Base-by-base conservation (phyloP, 2,113 vertebrate genomes). In the Urocitellus parryii region DNA sequence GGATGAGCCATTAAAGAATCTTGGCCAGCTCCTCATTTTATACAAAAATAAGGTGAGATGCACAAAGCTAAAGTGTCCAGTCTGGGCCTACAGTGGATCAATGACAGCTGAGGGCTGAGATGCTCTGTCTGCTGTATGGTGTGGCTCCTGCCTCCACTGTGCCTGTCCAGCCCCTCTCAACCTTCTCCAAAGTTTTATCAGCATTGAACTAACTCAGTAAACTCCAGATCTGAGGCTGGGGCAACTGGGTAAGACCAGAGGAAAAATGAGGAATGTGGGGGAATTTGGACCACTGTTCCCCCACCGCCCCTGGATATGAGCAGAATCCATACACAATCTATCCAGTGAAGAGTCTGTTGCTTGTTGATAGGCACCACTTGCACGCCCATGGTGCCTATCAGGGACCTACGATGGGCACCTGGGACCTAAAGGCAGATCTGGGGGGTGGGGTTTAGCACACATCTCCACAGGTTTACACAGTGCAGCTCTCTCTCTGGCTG, bases 401-500 rank as follows among this genome's bases (percentile, higher is more conserved):
- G 22, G 56, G 58, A 32, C 27, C 18, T n/a, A 13, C 24, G 5
- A 7, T 42, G 39, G 68, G 67, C 51, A 72, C 48, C 22, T 14
- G 1, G 4, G 10, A 39, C 63, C 10, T 8, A 5, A n/a, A 34
- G 34, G 51, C 7, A 11, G 82, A 48, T 45, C 29, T 25, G 39
- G 39, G 4, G 39, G 72, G 45, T 4, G 12, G 42, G 51, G 5
- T 9, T 56, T 85, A 68, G 32, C 10, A 4, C 0, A 22, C 1
- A 3, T 39, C 20, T 17, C 53, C 27, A 6, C 37, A 18, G 51
- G 14, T 76, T 61, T 48, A 18, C 34, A 72, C 16, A 42, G 29
- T 45, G 53, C 14, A 8, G 3, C 27, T 61, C 6, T 45, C 0
- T 0, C 0, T 0, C 11, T 10, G 74, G 25, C 2, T 12, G 32